Percentiles rank a stretch among this genome's conserved stretches.
phyloP scores from a whole-genome alignment of 2,797 vertebrate genomes.

The Thripadectes ignobilis region DNA sequence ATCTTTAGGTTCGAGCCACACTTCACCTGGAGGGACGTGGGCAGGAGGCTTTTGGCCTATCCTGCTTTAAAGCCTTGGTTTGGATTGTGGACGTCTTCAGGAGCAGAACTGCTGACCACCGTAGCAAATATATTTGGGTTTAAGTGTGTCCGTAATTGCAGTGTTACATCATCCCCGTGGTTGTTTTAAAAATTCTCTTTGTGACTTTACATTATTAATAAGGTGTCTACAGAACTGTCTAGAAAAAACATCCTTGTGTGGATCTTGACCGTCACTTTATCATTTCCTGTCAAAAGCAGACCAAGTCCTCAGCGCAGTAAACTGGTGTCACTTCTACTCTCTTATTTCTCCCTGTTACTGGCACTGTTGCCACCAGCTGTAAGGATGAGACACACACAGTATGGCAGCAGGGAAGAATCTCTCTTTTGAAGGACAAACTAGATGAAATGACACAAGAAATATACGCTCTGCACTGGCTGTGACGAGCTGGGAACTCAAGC shows the following conservation, averaged over 20 bases:
- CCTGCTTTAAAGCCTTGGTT: background rate
- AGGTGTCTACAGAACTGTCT: background rate
- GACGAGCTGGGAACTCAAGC: fast-evolving
- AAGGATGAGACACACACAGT: background rate
- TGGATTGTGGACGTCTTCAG: background rate
- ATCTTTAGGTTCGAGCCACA: background rate
- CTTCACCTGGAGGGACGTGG: background rate
- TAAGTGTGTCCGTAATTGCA: background rate
- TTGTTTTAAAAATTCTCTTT: slow-evolving; percentile 45
- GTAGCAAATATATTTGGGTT: background rate
- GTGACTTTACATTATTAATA: slow-evolving; percentile 60
- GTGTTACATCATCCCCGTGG: background rate
- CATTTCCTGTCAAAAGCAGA: fast-evolving
- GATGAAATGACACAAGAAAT: background rate
- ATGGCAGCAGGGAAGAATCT: background rate
- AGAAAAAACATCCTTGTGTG: background rate
- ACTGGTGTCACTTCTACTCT: background rate
- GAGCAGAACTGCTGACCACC: slow-evolving; percentile 11
- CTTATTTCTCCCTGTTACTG: background rate
- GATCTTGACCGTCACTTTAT: background rate
- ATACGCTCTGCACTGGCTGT: background rate
- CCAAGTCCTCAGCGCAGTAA: background rate
- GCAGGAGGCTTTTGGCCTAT: background rate
- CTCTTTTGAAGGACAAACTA: background rate
- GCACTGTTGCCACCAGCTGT: background rate